phyloP scores from a whole-genome alignment of 2,113 vertebrate species.

The Thamnophis sirtalis region DNA sequence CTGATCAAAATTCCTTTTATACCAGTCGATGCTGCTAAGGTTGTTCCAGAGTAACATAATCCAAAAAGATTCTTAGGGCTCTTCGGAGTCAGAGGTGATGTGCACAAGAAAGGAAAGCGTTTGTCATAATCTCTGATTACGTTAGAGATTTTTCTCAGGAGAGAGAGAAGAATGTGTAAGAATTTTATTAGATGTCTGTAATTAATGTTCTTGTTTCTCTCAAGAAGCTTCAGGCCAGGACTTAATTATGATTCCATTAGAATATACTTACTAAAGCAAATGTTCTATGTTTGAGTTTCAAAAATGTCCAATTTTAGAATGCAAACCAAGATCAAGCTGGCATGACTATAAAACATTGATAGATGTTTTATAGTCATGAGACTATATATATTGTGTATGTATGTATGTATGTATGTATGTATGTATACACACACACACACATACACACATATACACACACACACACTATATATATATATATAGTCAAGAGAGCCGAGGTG shows the following conservation, averaged over 20 bases:
- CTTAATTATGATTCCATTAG: not conserved
- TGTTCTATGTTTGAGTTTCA: not conserved
- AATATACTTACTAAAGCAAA: not conserved
- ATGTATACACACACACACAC: too few species aligned
- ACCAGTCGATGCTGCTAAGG: not conserved
- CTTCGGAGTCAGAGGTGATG: not conserved
- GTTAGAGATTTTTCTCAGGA: not conserved
- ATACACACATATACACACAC: too few species aligned
- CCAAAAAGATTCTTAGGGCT: not conserved
- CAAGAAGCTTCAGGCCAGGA: not conserved
- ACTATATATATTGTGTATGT: too few species aligned
- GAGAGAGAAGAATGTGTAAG: not conserved
- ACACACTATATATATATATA: too few species aligned
- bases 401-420: too few species aligned
- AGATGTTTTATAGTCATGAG: too few species aligned
- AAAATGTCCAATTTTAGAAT: not conserved
- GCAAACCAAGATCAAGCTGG: not conserved
- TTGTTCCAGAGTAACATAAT: not conserved
- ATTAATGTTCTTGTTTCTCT: not conserved
- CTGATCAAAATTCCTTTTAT: not conserved
- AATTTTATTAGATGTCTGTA: not conserved
- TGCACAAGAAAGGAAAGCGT: not conserved
- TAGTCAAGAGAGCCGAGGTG: too few species aligned
- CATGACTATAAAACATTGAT: not conserved
- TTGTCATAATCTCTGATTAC: not conserved